Percentiles rank a stretch among this genome's conserved stretches.
Conservation (phyloP, 2,113 vertebrate genomes). For the Ammodytes marinus region DNA sequence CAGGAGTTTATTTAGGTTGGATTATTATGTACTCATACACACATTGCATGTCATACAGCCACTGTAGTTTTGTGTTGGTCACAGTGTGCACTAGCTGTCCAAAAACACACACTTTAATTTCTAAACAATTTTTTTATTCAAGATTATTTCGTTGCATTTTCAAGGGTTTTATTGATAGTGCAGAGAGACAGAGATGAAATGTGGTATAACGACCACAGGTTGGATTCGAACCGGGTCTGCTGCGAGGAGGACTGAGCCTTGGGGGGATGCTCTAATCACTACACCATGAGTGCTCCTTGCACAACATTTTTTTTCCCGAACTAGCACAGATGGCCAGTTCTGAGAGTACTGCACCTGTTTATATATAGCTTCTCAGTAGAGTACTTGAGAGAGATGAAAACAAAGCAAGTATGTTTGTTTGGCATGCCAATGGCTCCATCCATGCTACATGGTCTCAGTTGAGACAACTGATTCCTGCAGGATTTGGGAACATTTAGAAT, state of each 20-base stretch:
- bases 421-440: slow-evolving; percentile 68
- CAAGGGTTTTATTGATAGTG: too few relatives aligned
- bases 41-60: slow-evolving; percentile 6
- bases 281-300: too few relatives aligned
- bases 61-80: slow-evolving; percentile 17
- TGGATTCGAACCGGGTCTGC: too few relatives aligned
- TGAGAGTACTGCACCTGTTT: slow-evolving; percentile 81
- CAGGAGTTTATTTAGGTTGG: background rate
- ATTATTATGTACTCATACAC: background rate
- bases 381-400: slow-evolving; percentile 81
- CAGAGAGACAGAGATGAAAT: too few relatives aligned
- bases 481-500: slow-evolving; percentile 48
- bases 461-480: slow-evolving; percentile 66
- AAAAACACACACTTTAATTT: slow-evolving; percentile 50
- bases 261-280: too few relatives aligned
- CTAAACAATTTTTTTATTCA: slow-evolving; percentile 3
- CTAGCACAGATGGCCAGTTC: slow-evolving; percentile 82
- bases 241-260: too few relatives aligned
- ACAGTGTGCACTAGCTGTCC: slow-evolving; percentile 33
- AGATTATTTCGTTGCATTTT: too few relatives aligned
- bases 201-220: too few relatives aligned
- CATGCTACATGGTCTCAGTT: slow-evolving; percentile 58
- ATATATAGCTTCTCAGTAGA: slow-evolving; percentile 85
- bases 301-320: slow-evolving; percentile 38
- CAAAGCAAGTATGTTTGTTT: slow-evolving; percentile 82